Evolutionary conservation across 1,140 invertebrate species (phyloP), one percentile per base, ranked within the genome.

Genomic region (Anoplolepis gracilipes): DNA sequence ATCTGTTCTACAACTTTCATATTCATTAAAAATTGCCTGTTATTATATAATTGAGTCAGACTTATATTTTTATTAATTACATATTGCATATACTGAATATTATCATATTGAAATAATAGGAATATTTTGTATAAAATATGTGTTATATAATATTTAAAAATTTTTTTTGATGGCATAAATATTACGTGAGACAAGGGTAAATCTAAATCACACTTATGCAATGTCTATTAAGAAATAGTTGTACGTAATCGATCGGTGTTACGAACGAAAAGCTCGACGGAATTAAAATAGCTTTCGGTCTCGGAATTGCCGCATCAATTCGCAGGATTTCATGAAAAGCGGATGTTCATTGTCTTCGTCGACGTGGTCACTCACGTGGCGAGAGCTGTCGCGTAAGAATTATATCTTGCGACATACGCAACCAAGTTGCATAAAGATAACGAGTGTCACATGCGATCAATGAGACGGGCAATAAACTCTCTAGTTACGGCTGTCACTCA

Each of bases 391-490:
- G 70, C 36, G 36, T 82, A 72, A 82, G 77, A 79, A 79, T 79
- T 73, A 72, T 25, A 42, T n/a, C 36, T 85, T 88, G 57, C 70
- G 25, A 39, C 75, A 77, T 16, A 73, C 67, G 87, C 76, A 73
- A 85, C 70, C 6, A 19, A 11, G 46, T 88, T 88, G 75, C 87
- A 76, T 76, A 88, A 88, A 73, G 25, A 72, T 73, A 62, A 88
- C 22, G n/a, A 85, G 69, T 65, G 57, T 85, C 65, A 73, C 65
- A 77, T 88, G 78, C 69, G 73, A 75, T 88, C 81, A 87, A 88
- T 30, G 55, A 53, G 46, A 85, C 61, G 75, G 77, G 82, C 69
- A 73, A 76, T 75, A 84, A 85, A 79, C 87, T 88, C 87, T 62
- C 46, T 25, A 16, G 69, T 57, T 84, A 77, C 61, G 61, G 53